Conservation (phyloP, 2,113 vertebrate species). For the Plecotus auritus region DNA sequence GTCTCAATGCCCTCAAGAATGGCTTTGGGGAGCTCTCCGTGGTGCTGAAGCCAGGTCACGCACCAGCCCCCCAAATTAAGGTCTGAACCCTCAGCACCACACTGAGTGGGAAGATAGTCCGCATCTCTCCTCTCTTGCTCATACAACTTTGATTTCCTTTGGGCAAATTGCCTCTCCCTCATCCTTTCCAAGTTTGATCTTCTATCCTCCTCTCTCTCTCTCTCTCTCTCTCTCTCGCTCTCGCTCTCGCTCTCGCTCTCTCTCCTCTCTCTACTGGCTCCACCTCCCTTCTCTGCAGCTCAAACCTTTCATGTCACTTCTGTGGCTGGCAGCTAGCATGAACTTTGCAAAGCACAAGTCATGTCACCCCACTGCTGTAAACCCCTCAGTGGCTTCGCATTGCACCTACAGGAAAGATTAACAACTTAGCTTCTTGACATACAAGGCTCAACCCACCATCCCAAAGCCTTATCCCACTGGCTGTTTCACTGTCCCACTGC, state of each 20-base stretch:
- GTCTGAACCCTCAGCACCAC: background rate
- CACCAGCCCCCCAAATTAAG: background rate
- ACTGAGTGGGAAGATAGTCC: background rate
- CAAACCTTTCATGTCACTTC: background rate
- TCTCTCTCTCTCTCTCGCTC: no score
- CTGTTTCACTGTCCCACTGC: background rate
- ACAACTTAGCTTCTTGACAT: background rate
- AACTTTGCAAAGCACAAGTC: background rate
- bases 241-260: background rate
- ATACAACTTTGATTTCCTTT: background rate
- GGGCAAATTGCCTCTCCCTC: background rate
- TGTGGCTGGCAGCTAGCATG: background rate
- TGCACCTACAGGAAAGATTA: background rate
- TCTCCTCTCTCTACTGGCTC: background rate
- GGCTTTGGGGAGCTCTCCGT: background rate
- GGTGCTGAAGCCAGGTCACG: background rate
- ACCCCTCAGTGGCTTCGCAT: background rate
- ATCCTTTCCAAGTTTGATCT: background rate
- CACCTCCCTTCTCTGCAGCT: background rate
- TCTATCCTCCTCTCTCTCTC: background rate
- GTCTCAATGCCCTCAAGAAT: background rate
- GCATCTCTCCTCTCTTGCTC: background rate
- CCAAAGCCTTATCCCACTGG: background rate
- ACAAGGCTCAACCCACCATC: background rate
- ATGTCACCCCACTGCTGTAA: background rate